These are phyloP conservation scores for Teinopalpus imperialis DNA, from an alignment of 2,888 invertebrate species.

Conservation along the genomic window DNA sequence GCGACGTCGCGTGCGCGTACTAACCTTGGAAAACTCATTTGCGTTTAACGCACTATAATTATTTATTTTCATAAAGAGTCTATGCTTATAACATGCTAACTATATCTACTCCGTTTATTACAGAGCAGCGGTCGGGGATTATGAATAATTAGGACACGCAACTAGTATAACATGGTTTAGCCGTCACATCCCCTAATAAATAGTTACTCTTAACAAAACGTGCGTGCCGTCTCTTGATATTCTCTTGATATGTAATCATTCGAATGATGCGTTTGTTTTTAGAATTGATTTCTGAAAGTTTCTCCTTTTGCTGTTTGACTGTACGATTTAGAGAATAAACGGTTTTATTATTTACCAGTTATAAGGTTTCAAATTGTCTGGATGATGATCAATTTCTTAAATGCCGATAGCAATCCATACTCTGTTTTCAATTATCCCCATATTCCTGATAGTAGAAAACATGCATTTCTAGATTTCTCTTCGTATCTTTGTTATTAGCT, in stretches of 20 bases:
- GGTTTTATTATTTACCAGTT: too few species aligned
- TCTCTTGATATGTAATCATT: constrained; percentile 9
- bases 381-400: too few species aligned
- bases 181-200: background rate
- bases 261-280: background rate
- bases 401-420: too few species aligned
- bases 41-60: constrained; percentile 16
- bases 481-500: too few species aligned
- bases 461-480: too few species aligned
- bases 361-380: too few species aligned
- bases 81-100: background rate
- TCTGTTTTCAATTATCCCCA: too few species aligned
- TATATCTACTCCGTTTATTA: constrained; percentile 15
- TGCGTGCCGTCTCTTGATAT: too few species aligned
- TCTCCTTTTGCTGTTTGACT: too few species aligned
- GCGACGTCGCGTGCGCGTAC: constrained; percentile 17
- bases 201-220: too few species aligned
- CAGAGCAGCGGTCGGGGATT: constrained; percentile 15
- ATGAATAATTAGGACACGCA: constrained; percentile 26
- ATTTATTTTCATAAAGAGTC: constrained; percentile 17
- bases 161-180: constrained; percentile 1
- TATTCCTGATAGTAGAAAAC: too few species aligned
- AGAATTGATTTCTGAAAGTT: background rate
- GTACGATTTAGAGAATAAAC: too few species aligned
- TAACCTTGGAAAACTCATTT: constrained; percentile 19